phyloP scores from a whole-genome alignment of 2,888 invertebrate species.

The Himalopsyche tibetana region DNA sequence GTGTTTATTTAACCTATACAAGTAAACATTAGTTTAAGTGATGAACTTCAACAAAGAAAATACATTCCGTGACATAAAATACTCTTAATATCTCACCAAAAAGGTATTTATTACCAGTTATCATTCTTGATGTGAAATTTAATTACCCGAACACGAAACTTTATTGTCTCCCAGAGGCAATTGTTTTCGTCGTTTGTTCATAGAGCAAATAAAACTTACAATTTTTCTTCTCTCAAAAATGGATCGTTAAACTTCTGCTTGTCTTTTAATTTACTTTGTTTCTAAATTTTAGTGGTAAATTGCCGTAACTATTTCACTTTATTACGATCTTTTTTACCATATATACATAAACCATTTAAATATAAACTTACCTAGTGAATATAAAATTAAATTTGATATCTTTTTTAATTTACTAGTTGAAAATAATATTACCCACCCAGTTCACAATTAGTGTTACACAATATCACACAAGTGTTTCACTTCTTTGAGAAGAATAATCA shows the following conservation, averaged over 20 bases:
- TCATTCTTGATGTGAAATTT: constrained; percentile 29
- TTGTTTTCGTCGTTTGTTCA: constrained; percentile 21
- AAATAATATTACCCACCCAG: too few relatives aligned
- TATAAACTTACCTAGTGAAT: too few relatives aligned
- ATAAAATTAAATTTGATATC: too few relatives aligned
- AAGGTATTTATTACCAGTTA: constrained; percentile 21
- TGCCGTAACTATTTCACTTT: background rate
- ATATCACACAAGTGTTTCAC: too few relatives aligned
- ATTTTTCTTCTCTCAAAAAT: constrained; percentile 19
- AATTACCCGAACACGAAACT: constrained; percentile 16
- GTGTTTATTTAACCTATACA: background rate
- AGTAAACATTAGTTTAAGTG: background rate
- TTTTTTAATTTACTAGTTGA: too few relatives aligned
- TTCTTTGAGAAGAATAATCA: too few relatives aligned
- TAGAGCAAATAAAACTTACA: constrained; percentile 13
- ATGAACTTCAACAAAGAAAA: background rate
- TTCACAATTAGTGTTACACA: too few relatives aligned
- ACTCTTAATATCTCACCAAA: background rate
- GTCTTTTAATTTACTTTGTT: constrained; percentile 18
- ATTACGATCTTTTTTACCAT: too few relatives aligned
- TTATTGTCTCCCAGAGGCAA: constrained; percentile 20
- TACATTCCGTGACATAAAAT: constrained; percentile 4
- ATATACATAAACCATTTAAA: too few relatives aligned
- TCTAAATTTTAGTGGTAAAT: background rate
- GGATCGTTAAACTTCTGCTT: constrained; percentile 24